A percentile compares a stretch with the other conserved stretches of the same genome.
These are phyloP conservation scores for Leptocoma aspasia DNA, from an alignment of 2,113 vertebrate genomes.

Conservation along the genomic window DNA sequence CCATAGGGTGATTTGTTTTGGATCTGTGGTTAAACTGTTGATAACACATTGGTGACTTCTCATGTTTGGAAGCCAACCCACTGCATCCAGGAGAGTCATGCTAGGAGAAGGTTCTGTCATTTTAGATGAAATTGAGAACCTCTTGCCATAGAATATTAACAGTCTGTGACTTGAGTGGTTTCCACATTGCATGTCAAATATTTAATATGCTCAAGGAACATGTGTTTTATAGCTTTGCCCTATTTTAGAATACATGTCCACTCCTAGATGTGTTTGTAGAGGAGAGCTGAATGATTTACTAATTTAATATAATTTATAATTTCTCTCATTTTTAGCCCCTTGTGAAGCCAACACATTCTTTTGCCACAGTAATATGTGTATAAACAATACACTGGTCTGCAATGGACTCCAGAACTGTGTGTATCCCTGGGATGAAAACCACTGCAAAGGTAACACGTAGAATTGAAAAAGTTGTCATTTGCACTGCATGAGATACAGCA, in stretches of 20 bases:
- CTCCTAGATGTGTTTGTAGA: neutral
- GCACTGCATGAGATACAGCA: neutral
- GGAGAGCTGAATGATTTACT: neutral
- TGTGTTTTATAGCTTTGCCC: neutral
- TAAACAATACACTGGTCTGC: conserved; percentile 96
- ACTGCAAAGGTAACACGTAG: conserved; percentile 90
- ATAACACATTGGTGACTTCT: accelerated
- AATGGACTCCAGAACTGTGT: conserved; percentile 98
- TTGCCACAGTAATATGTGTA: conserved; percentile 99
- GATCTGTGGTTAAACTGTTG: neutral
- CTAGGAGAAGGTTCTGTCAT: neutral
- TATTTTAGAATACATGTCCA: neutral
- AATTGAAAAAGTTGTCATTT: neutral
- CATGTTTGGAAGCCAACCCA: accelerated
- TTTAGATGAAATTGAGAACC: neutral
- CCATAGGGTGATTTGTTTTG: neutral
- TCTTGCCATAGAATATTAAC: neutral
- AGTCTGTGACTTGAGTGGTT: neutral
- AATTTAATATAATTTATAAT: neutral
- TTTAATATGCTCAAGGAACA: neutral
- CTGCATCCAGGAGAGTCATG: neutral
- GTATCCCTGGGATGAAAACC: conserved; percentile 98
- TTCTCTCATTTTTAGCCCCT: conserved; percentile 79
- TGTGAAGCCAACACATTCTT: conserved; percentile 95
- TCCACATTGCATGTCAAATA: neutral